Evolutionary conservation across 2,797 vertebrate species (phyloP), one percentile per base, ranked within the genome.

Genomic region (Rhadinocentrus ornatus): DNA sequence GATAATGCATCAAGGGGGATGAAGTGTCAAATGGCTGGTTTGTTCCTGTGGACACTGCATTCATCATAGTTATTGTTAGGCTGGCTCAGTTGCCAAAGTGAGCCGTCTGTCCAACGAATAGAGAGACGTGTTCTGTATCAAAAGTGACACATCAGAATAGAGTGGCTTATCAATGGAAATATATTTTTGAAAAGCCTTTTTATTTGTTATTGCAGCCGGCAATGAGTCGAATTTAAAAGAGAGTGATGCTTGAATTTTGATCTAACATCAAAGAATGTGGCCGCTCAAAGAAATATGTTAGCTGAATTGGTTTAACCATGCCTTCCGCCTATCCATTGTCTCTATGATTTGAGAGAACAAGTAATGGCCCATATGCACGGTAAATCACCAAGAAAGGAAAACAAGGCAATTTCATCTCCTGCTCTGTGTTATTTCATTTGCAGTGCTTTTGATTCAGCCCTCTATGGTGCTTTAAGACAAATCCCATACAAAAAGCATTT

Each of bases 41-140:
- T 91, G 84, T 87, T 91, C 82, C 81, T 55, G 84, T 78, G 86
- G 88, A 91, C 86, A 71, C 85, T 89, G 77, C 85, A 92, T 93
- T 92, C 75, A 92, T 94, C 92, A 93, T 75, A 85, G 83, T 92
- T 92, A 90, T 82, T 85, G 88, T 78, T 73, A 75, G 63, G 62
- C 64, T 32, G 74, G 70, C 71, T 84, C 78, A 61, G 85, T 62
- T 22, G 50, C 82, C 59, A 78, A 84, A 82, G 62, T 75, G 27
- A 66, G 73, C 82, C 59, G 81, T 56, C 65, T 70, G 68, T 73
- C 66, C 32, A 26, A 65, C 57, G 16, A 72, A 75, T 57, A 81
- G 72, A 78, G 61, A 78, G 66, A 83, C 48, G 31, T 54, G 69
- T 65, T 50, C 50, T 54, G 16, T 73, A 85, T 87, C 78, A 73